Evolutionary conservation across 2,888 invertebrate species (phyloP), one percentile per base, ranked within the genome.

Genomic region (Arenicola marina): DNA sequence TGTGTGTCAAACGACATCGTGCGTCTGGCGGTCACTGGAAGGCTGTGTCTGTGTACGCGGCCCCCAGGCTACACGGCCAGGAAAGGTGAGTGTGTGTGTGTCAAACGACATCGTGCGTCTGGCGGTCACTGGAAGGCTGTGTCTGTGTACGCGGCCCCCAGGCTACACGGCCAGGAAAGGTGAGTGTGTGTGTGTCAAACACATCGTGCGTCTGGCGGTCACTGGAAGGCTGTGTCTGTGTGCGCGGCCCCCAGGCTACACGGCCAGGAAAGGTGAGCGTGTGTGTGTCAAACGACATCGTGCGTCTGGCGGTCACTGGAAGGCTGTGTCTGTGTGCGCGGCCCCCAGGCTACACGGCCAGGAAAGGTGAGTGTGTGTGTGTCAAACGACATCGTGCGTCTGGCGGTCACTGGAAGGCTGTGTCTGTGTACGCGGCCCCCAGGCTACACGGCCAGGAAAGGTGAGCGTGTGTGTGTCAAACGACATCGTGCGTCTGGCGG

Each of bases 1-100:
- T n/a, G n/a, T n/a, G n/a, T n/a, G n/a, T n/a, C 95, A 0, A 96
- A 96, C 84, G 89, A 90, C 74, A 81, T 97, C 0, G 83, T 97
- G 0, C 86, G 95, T 58, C 90, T 94, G 89, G 89, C 93, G 1
- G 82, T 95, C 0, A 93, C 93, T 71, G 96, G 95, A 0, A 90
- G 90, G 79, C 88, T 95, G 58, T 89, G 91, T 73, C 78, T 95
- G 0, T 91, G 90, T 83, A 86, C 93, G 1, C 87, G 89, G 76
- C 95, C 95, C 0, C 89, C 89, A 26, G 77, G 75, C 48, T 83
- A 75, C 65, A 69, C 73, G 18, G 63, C 66, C 26, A 68, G 71
- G 15, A 73, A 72, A 73, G 75, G 79, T 79, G 21, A 63, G 4
- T 18, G 44, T 15, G 3, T 51, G 24, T 33, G n/a, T n/a, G n/a